A percentile compares a stretch with the other conserved stretches of the same genome.
These are phyloP conservation scores for Coracopsis vasa DNA, from an alignment of 2,113 vertebrate species.

Conservation along the genomic window DNA sequence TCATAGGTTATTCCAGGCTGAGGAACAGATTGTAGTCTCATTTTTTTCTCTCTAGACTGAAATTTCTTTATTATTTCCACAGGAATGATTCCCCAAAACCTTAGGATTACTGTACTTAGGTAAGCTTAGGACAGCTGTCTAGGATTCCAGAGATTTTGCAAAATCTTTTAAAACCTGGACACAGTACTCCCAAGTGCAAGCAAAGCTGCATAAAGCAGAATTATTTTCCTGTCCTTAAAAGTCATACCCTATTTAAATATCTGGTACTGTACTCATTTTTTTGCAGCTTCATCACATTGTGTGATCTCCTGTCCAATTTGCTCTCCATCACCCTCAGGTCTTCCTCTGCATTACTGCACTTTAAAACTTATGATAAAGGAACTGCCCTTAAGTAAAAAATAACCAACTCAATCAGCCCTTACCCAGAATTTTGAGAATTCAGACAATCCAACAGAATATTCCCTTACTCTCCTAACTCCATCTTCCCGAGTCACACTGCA, in stretches of 20 bases:
- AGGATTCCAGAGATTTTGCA: neutral
- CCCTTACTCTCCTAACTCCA: neutral
- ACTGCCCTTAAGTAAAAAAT: constrained; percentile 39
- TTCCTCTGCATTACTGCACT: neutral
- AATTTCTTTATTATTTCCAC: neutral
- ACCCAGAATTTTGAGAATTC: neutral
- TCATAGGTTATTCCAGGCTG: neutral
- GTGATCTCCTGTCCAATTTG: constrained; percentile 30
- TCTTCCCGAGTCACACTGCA: neutral
- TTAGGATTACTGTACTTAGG: constrained; percentile 17
- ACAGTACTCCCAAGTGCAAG: neutral
- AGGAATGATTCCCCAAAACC: neutral
- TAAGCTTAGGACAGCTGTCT: too few species aligned
- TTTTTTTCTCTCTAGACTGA: neutral
- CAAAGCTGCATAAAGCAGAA: constrained; percentile 18
- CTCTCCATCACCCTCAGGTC: constrained; percentile 27
- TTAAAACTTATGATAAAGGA: neutral
- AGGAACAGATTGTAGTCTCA: neutral
- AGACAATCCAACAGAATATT: neutral
- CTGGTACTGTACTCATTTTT: neutral
- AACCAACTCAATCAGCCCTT: neutral
- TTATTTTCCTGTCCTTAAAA: constrained; percentile 19
- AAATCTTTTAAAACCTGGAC: neutral
- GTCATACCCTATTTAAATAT: constrained; percentile 10
- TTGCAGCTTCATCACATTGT: constrained; percentile 33